These are phyloP conservation scores for Pluvialis apricaria DNA, from an alignment of 2,113 vertebrate species.

Conservation along the genomic window DNA sequence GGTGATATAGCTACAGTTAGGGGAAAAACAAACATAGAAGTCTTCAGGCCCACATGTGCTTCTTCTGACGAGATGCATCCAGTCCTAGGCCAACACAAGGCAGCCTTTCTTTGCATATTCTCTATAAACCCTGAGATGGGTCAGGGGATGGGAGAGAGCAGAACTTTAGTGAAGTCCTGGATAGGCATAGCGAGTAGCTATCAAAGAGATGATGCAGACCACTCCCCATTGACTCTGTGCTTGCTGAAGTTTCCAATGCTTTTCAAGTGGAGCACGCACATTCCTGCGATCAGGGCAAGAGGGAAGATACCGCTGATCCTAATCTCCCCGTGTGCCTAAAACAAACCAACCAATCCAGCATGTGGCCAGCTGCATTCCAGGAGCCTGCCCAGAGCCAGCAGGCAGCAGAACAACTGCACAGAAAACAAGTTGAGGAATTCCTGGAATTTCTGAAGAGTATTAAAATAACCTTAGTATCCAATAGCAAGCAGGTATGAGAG, in stretches of 20 bases:
- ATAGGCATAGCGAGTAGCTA: too few relatives aligned
- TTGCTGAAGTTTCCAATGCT: not conserved
- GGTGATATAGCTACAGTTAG: not conserved
- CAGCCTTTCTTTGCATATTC: not conserved
- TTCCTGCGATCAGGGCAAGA: not conserved
- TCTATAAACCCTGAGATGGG: not conserved
- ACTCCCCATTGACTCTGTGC: not conserved
- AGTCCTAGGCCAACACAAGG: not conserved
- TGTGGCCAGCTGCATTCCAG: slow-evolving; percentile 11
- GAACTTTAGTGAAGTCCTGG: not conserved
- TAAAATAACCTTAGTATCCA: not conserved
- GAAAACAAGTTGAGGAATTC: slow-evolving; percentile 27
- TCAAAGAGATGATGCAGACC: not conserved
- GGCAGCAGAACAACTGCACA: not conserved
- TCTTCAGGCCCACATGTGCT: not conserved
- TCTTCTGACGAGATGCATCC: not conserved
- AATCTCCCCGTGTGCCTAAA: not conserved
- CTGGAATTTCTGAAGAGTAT: slow-evolving; percentile 45
- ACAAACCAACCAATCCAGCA: not conserved
- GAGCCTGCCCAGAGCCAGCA: not conserved
- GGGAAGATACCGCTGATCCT: not conserved
- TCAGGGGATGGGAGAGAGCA: not conserved
- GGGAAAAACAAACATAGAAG: not conserved
- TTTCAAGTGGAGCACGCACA: not conserved
- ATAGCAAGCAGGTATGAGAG: not conserved